Conservation (phyloP, 2,113 vertebrate genomes). For the Pitta sordida region DNA sequence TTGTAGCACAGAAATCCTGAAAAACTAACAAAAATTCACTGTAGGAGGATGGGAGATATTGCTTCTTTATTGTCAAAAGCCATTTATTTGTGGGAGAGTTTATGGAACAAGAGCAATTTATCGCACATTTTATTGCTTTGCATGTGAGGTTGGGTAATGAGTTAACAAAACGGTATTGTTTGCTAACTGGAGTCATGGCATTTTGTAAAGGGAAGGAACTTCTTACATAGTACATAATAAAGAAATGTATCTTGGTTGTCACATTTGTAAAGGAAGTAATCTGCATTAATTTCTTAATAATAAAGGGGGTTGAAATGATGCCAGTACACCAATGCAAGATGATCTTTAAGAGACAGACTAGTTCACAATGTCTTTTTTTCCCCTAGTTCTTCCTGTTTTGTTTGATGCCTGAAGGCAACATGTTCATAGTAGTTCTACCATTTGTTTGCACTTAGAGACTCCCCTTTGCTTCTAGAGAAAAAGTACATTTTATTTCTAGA, state of each 20-base stretch:
- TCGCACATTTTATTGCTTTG: conserved; percentile 2
- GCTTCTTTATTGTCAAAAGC: not conserved
- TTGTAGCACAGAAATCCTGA: not conserved
- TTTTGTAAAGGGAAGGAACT: not conserved
- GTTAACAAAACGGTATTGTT: conserved; percentile 14
- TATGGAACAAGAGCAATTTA: not conserved
- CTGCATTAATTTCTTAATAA: conserved; percentile 4
- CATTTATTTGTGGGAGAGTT: not conserved
- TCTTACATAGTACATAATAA: not conserved
- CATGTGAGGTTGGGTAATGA: not conserved
- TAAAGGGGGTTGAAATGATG: not conserved
- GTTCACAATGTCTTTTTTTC: not conserved
- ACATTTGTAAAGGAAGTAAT: conserved; percentile 8
- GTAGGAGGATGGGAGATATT: not conserved
- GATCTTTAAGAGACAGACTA: not conserved
- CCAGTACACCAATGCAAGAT: not conserved
- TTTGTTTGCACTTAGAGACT: not conserved
- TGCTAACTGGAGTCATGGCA: not conserved
- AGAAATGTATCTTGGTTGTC: not conserved
- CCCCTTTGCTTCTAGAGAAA: not conserved
- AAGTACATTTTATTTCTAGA: not conserved
- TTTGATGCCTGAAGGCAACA: too few species aligned
- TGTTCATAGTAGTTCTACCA: not conserved
- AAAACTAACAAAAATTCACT: not conserved
- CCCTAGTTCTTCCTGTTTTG: not conserved